Conservation (phyloP, 1,140 invertebrate species). For the Drosophila truncata region DNA sequence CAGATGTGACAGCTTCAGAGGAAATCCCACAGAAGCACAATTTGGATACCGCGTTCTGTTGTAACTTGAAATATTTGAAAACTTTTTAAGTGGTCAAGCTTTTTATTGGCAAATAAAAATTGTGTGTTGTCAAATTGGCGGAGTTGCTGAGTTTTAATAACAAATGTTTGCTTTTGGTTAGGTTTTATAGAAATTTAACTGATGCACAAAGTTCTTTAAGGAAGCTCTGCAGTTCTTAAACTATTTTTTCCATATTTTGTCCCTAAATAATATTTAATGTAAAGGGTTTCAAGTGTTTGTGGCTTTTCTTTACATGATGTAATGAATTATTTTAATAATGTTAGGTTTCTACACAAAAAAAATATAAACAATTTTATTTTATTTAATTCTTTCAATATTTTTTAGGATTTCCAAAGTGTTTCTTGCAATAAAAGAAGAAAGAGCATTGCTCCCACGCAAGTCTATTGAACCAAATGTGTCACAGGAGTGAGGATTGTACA, state of each 20-base stretch:
- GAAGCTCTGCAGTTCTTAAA: neutral
- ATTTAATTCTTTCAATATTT: neutral
- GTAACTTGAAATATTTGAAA: slow-evolving; percentile 8
- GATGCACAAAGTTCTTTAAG: no score
- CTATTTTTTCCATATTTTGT: neutral
- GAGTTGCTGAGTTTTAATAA: neutral
- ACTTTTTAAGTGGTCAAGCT: neutral
- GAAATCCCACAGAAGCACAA: slow-evolving; percentile 38
- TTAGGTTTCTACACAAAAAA: no score
- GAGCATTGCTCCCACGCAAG: neutral
- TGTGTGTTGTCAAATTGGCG: neutral
- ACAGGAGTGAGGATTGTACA: slow-evolving; percentile 45
- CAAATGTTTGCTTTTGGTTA: neutral
- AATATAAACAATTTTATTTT: neutral
- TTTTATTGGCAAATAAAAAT: neutral
- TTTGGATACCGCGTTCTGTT: slow-evolving; percentile 1
- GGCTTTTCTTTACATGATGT: no score
- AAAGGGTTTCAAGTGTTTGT: no score
- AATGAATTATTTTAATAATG: no score
- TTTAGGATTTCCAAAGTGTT: neutral
- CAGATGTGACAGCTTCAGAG: slow-evolving; percentile 44
- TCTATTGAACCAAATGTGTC: slow-evolving; percentile 47
- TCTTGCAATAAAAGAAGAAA: neutral
- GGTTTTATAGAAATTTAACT: neutral
- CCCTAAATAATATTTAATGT: no score